Evolutionary conservation across 2,797 vertebrate genomes (phyloP).

Genomic region (Ceryle rudis): DNA sequence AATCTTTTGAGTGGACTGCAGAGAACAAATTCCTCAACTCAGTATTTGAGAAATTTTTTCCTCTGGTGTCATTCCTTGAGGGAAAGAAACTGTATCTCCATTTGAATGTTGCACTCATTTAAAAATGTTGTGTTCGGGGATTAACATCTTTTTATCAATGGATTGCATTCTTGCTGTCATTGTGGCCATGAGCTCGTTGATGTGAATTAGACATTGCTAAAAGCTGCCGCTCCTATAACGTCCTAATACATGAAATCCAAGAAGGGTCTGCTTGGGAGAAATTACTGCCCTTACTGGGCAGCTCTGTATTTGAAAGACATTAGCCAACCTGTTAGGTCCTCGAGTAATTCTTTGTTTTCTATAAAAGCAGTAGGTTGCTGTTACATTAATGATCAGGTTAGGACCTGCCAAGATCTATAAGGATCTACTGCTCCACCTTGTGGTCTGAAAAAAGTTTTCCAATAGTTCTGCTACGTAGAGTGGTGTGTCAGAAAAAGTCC

Average conservation of each 20-base stretch:
- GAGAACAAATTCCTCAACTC: background rate
- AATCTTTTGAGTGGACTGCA: background rate
- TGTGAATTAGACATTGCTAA: background rate
- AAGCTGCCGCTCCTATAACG: background rate
- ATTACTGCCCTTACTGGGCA: background rate
- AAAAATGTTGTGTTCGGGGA: background rate
- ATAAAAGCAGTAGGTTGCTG: background rate
- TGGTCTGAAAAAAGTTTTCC: conserved; percentile 9
- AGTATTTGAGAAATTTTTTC: background rate
- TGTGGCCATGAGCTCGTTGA: background rate
- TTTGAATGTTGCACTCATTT: background rate
- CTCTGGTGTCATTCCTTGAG: background rate
- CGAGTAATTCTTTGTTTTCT: background rate
- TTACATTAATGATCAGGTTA: background rate
- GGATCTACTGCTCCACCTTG: conserved; percentile 71
- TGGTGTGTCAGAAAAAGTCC: background rate
- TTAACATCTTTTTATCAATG: background rate
- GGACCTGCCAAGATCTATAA: background rate
- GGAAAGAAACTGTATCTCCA: background rate
- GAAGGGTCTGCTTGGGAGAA: background rate
- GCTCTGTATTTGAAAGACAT: background rate
- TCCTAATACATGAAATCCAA: background rate
- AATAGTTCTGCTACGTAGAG: accelerated
- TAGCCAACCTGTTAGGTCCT: background rate
- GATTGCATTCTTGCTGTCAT: background rate